A percentile compares a stretch with the other conserved stretches of the same genome.
These are phyloP conservation scores for Megaceryle maxima DNA, from an alignment of 2,113 vertebrate species.

Conservation along the genomic window DNA sequence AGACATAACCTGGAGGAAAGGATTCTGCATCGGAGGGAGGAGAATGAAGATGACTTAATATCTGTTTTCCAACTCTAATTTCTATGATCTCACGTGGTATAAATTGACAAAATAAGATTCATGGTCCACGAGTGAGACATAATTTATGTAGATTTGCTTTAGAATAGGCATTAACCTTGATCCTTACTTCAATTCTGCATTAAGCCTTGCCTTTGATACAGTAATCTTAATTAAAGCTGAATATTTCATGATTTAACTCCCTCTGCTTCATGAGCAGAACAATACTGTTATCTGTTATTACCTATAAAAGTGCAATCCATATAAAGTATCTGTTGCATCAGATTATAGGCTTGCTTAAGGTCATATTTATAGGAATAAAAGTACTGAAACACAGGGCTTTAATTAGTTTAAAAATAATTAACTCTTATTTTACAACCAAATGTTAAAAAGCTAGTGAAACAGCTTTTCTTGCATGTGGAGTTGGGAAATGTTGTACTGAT, in stretches of 20 bases:
- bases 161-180: constrained; percentile 65
- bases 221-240: constrained; percentile 68
- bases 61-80: constrained; percentile 16
- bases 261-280: constrained; percentile 8
- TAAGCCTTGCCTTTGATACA: constrained; percentile 70
- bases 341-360: not conserved
- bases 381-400: not conserved
- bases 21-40: not conserved
- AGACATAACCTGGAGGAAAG: not conserved
- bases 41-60: constrained; percentile 5
- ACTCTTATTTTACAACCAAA: not conserved
- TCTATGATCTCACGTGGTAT: not conserved
- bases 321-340: constrained; percentile 6
- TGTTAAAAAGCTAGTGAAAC: not conserved
- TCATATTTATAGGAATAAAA: constrained; percentile 13
- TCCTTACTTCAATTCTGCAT: constrained; percentile 50
- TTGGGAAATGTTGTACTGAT: not conserved
- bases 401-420: not conserved
- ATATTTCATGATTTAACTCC: constrained; percentile 66
- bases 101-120: constrained; percentile 46
- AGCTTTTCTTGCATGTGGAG: not conserved
- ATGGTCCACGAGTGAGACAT: constrained; percentile 3
- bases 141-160: constrained; percentile 69
- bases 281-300: constrained; percentile 36
- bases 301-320: not conserved